Base-by-base conservation (phyloP, 2,797 vertebrate genomes). In the Scolopax bukidnonensis region DNA sequence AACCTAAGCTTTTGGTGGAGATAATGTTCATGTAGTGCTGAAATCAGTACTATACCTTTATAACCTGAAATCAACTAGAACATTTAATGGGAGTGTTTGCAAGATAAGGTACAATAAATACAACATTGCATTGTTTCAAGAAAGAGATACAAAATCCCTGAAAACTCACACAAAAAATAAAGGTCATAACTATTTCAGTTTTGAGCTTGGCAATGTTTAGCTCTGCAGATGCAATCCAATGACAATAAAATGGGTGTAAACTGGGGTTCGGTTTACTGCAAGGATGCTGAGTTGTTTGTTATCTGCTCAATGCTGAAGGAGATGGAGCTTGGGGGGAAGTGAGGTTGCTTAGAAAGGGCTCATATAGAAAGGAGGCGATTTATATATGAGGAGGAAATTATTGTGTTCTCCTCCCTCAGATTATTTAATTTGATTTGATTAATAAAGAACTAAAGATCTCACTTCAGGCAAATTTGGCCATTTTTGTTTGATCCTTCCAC, bases 21-120 rank as follows among this genome's bases (percentile, higher is more conserved):
- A n/a, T 51, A 48, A 32, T 10, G n/a, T 40, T 88, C 15, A 56
- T 47, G 27, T 57, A 27, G 33, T 57, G 10, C 33, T 68, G 27
- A 78, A 80, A 48, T 53, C 12, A 17, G 18, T 24, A 40, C 36
- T 33, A 23, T 27, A 33, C 4, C 57, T 82, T 57, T 30, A 65
- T 41, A 54, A 78, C 18, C 17, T 25, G 11, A 79, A 86, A 75
- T 41, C 28, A 76, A 13, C 6, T 45, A 2, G 8, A 60, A 25
- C 0, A 1, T 73, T 82, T n/a, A 87, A 28, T 43, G 9, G 2
- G 2, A 5, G 2, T 51, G 9, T 64, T 82, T 54, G n/a, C 36
- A 79, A 73, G 81, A 79, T 27, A 75, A 79, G 25, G 3, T 32
- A 28, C 1, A 6, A 73, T 50, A 84, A 87, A 84, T 32, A 48